A percentile compares a stretch with the other conserved stretches of the same genome.
Conservation (phyloP, 2,888 invertebrate species). For the Alitta virens region DNA sequence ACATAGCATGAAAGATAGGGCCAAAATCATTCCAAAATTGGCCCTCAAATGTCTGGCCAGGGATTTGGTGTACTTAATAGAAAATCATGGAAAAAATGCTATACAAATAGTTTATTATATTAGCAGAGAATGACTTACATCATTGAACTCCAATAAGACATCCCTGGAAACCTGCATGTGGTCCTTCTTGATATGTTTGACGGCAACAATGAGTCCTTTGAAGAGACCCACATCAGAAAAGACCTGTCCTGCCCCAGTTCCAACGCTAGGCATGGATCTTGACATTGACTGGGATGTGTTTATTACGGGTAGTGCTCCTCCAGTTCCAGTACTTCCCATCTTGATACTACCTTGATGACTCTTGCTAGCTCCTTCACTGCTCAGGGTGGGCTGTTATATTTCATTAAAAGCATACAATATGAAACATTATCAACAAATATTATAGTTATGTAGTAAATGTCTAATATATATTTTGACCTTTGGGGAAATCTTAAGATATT, state of each 20-base stretch:
- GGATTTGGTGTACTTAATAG: too few species aligned
- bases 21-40: too few species aligned
- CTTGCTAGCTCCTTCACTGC: not conserved
- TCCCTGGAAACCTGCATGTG: constrained; percentile 30
- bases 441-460: too few species aligned
- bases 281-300: not conserved
- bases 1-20: too few species aligned
- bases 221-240: constrained; percentile 40
- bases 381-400: too few species aligned
- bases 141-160: constrained; percentile 39
- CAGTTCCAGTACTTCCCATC: not conserved
- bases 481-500: too few species aligned
- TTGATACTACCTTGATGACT: not conserved
- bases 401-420: too few species aligned
- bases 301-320: not conserved
- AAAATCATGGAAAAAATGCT: too few species aligned
- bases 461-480: too few species aligned
- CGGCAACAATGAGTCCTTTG: constrained; percentile 65
- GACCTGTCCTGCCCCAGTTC: constrained; percentile 31
- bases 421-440: too few species aligned
- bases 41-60: too few species aligned
- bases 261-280: constrained; percentile 27
- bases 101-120: too few species aligned
- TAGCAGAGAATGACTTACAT: constrained; percentile 29
- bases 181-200: constrained; percentile 67